Conservation (phyloP, 30 jellyfish, hydroid and myxozoan genomes). For the Aurelia aurita region DNA sequence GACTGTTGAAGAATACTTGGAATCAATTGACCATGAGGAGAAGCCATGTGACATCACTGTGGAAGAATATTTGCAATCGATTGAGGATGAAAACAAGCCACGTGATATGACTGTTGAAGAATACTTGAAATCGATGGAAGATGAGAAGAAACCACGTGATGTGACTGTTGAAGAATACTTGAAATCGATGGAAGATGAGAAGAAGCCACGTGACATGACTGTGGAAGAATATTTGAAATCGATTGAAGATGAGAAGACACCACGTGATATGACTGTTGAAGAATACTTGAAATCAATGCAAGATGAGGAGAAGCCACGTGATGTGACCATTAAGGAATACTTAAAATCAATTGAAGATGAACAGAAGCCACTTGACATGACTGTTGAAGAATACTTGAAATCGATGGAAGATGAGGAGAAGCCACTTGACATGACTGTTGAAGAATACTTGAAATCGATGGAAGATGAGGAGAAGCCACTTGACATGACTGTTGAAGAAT, state of each 20-base stretch:
- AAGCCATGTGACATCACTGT: not conserved
- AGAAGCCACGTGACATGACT: too few relatives aligned
- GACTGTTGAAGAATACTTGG: not conserved
- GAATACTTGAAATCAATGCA: not conserved
- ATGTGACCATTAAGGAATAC: too few relatives aligned
- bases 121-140: too few relatives aligned
- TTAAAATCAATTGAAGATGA: too few relatives aligned
- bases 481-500: constrained; percentile 21
- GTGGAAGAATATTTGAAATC: too few relatives aligned
- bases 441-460: constrained; percentile 26
- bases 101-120: too few relatives aligned
- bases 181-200: too few relatives aligned
- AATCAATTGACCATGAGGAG: not conserved
- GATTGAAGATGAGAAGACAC: too few relatives aligned
- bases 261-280: not conserved
- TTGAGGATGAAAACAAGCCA: not conserved
- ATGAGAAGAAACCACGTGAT: too few relatives aligned
- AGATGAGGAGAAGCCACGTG: not conserved
- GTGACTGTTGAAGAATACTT: too few relatives aligned
- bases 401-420: not conserved
- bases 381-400: not conserved
- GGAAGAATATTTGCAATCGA: not conserved
- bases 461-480: not conserved
- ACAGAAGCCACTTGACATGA: too few relatives aligned
- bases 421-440: constrained; percentile 2